Evolutionary conservation across 2,113 vertebrate species (phyloP).

Genomic region (Vanacampus margaritifer): DNA sequence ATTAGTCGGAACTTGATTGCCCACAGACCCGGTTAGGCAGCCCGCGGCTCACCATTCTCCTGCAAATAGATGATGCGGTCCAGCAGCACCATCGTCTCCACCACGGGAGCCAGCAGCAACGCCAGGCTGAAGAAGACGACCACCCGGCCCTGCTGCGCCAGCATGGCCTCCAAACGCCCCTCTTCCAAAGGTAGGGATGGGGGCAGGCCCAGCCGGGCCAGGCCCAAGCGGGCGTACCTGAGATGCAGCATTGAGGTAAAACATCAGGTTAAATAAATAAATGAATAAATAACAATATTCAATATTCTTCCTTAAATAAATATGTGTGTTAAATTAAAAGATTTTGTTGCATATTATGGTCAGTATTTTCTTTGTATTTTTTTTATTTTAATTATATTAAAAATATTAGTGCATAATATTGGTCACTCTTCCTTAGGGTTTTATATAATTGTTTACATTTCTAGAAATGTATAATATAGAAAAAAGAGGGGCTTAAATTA

Average conservation of each 20-base stretch:
- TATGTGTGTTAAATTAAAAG: too few species aligned
- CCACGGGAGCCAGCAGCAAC: constrained; percentile 81
- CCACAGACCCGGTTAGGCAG: neutral
- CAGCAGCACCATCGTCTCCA: constrained; percentile 88
- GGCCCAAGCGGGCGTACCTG: constrained; percentile 82
- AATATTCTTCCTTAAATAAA: too few species aligned
- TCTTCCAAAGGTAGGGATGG: constrained; percentile 59
- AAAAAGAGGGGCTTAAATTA: too few species aligned
- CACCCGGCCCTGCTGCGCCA: constrained; percentile 79
- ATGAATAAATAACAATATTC: too few species aligned
- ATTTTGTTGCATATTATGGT: too few species aligned
- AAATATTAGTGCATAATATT: too few species aligned
- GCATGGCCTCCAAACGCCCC: constrained; percentile 59
- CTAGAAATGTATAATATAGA: too few species aligned
- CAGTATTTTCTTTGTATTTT: too few species aligned
- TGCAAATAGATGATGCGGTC: constrained; percentile 88
- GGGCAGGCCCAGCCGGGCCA: constrained; percentile 78
- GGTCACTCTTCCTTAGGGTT: too few species aligned
- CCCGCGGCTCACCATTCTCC: constrained; percentile 78
- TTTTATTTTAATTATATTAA: too few species aligned
- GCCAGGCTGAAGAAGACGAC: constrained; percentile 86
- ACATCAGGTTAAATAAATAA: too few species aligned
- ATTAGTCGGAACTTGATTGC: neutral
- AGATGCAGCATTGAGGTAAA: neutral
- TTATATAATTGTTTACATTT: too few species aligned